phyloP scores from a whole-genome alignment of 2,888 invertebrate species.

The Drosophila nr. perissopoda region DNA sequence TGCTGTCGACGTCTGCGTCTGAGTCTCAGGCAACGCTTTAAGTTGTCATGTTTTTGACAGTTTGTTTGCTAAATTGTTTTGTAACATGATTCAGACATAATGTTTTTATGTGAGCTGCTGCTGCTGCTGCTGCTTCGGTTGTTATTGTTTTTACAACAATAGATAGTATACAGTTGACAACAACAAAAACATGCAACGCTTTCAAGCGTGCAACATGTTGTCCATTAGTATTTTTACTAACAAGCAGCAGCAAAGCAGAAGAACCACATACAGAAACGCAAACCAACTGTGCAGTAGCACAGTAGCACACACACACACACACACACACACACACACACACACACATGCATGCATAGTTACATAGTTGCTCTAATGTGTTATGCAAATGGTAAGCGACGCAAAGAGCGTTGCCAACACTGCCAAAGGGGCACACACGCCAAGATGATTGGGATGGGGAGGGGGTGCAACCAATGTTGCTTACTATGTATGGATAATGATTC shows the following conservation, averaged over 20 bases:
- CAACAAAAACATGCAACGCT: conserved; percentile 56
- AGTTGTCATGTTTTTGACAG: conserved; percentile 83
- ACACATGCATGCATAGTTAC: not conserved
- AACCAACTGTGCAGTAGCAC: conserved; percentile 1
- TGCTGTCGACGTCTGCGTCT: conserved; percentile 21
- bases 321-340: not conserved
- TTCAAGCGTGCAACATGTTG: conserved; percentile 62
- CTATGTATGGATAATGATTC: not conserved
- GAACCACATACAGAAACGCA: conserved; percentile 1
- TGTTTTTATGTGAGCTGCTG: conserved; percentile 54
- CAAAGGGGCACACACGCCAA: conserved; percentile 3
- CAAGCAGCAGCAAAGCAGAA: conserved; percentile 5
- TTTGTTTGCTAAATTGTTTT: conserved; percentile 83
- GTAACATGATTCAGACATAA: conserved; percentile 81
- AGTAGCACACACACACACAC: not conserved
- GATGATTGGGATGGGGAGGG: not conserved
- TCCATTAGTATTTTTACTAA: conserved; percentile 40
- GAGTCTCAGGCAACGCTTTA: conserved; percentile 71
- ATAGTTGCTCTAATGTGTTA: conserved; percentile 23
- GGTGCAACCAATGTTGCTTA: not conserved
- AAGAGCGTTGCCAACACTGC: conserved; percentile 22
- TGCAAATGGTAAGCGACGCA: conserved; percentile 21
- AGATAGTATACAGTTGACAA: conserved; percentile 52
- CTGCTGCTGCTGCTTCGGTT: conserved; percentile 4
- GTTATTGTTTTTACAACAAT: conserved; percentile 52